A percentile compares a stretch with the other conserved stretches of the same genome.
These are phyloP conservation scores for Leptinotarsa undecemlineata DNA, from an alignment of 1,140 invertebrate species.

Conservation along the genomic window DNA sequence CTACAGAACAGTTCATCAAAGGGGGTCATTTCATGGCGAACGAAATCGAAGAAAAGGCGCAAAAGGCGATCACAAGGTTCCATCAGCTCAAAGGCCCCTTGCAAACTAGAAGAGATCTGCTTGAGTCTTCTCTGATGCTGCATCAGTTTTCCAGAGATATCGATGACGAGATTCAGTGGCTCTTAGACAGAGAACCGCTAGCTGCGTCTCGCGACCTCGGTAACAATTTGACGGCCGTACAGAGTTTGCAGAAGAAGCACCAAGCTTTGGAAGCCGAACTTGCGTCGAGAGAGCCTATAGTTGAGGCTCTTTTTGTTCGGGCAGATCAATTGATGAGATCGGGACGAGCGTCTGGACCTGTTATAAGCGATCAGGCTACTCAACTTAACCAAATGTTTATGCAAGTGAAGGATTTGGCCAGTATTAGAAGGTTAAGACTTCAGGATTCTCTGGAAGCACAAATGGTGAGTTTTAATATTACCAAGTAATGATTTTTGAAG, in stretches of 20 bases:
- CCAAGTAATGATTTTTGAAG: no score
- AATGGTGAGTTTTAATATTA: slow-evolving; percentile 61
- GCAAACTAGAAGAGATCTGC: slow-evolving; percentile 84
- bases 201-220: slow-evolving; percentile 76
- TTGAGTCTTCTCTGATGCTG: slow-evolving; percentile 83
- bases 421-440: slow-evolving; percentile 70
- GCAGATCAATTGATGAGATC: slow-evolving; percentile 80
- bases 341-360: slow-evolving; percentile 77
- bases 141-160: slow-evolving; percentile 86
- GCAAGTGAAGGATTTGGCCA: slow-evolving; percentile 71
- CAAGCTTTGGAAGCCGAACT: slow-evolving; percentile 83
- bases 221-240: slow-evolving; percentile 84
- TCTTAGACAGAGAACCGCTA: slow-evolving; percentile 82
- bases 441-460: slow-evolving; percentile 85
- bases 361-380: slow-evolving; percentile 69
- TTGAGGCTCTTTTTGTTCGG: slow-evolving; percentile 70
- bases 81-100: slow-evolving; percentile 85
- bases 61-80: slow-evolving; percentile 73
- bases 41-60: slow-evolving; percentile 76
- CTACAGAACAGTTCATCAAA: slow-evolving; percentile 72
- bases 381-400: slow-evolving; percentile 68
- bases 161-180: slow-evolving; percentile 85
- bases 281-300: slow-evolving; percentile 78
- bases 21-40: slow-evolving; percentile 83
- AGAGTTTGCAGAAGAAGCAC: slow-evolving; percentile 96